Base-by-base conservation (phyloP, 1,140 invertebrate genomes). In the Drosophila miranda region DNA sequence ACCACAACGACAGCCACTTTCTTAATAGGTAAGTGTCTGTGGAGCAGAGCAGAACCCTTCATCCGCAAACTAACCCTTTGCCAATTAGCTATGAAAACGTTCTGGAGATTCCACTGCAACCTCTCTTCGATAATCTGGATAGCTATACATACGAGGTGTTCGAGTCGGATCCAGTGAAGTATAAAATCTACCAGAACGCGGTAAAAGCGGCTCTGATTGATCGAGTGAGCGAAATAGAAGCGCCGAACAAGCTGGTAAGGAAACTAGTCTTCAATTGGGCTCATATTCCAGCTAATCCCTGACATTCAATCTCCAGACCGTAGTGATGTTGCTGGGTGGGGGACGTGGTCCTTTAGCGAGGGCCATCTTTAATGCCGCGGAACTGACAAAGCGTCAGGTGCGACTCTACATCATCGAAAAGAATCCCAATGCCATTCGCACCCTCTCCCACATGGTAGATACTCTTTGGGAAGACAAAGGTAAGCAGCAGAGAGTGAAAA, bases 121-220 rank as follows among this genome's bases (percentile, higher is more conserved):
- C 99, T 7, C 91, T 99, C 2, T 96, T 96, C 91, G 98, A 99
- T 89, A 99, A 99, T 92, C 93, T 99, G 14, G 97, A 99, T 91
- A 97, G 96, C 6, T 95, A 96, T 69, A 98, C 98, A 1, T 99
- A 99, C 91, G 98, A 99, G 93, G 95, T 99, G 6, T 99, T 99
- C 93, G 99, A 99, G 92, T 97, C 97, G 89, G 99, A 99, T 94
- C 97, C 97, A 9, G 93, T 98, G 0, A 99, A 99, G 91, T 99
- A 99, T 92, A 94, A 95, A 26, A 93, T 96, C 61, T 99, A 99
- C 92, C 95, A 98, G 91, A 93, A 93, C 66, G 98, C 96, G 19
- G 94, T 96, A 55, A 94, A 95, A 63, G 91, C 93, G 91, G 97
- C 97, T 13, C 91, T 99, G 4, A 75, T 91, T 48, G 92, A 93